Evolutionary conservation across 1,140 invertebrate species (phyloP).

Genomic region (Drosophila chauvacae): DNA sequence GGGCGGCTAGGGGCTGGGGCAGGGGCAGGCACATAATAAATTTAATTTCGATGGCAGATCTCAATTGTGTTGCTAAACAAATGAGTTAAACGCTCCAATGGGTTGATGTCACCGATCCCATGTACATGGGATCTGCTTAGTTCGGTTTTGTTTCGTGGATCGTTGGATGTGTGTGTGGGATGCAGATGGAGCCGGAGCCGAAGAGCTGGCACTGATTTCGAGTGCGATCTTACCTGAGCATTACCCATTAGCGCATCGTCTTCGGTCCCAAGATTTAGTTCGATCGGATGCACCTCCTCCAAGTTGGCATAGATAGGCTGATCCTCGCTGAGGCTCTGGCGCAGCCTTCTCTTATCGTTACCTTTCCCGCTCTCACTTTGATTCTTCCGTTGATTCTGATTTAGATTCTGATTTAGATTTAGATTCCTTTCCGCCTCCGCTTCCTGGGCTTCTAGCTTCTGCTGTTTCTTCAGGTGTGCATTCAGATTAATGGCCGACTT

Average conservation of each 20-base stretch:
- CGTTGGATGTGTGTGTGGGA: slow-evolving; percentile 37
- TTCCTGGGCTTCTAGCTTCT: slow-evolving; percentile 40
- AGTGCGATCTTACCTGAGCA: slow-evolving; percentile 65
- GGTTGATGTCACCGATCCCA: slow-evolving; percentile 29
- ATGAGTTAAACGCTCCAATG: slow-evolving; percentile 35
- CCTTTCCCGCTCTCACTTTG: background rate
- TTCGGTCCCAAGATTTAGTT: slow-evolving; percentile 22
- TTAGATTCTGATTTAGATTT: slow-evolving; percentile 3
- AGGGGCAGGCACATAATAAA: slow-evolving; percentile 61
- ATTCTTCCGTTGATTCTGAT: slow-evolving; percentile 6
- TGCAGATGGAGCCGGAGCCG: slow-evolving; percentile 44
- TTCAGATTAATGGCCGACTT: slow-evolving; percentile 74
- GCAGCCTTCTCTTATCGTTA: slow-evolving; percentile 14
- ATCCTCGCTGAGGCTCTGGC: slow-evolving; percentile 40
- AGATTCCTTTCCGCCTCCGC: background rate
- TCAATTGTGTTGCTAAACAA: slow-evolving; percentile 43
- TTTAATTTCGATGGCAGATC: slow-evolving; percentile 53
- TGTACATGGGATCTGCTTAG: slow-evolving; percentile 20
- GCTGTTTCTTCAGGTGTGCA: slow-evolving; percentile 65
- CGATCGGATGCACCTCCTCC: slow-evolving; percentile 43
- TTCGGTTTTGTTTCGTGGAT: slow-evolving; percentile 19
- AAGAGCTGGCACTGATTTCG: slow-evolving; percentile 28
- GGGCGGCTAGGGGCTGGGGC: background rate
- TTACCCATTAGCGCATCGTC: slow-evolving; percentile 74
- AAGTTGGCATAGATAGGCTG: slow-evolving; percentile 66